Evolutionary conservation across 2,797 vertebrate genomes (phyloP).

Genomic region (Australoheros facetus): DNA sequence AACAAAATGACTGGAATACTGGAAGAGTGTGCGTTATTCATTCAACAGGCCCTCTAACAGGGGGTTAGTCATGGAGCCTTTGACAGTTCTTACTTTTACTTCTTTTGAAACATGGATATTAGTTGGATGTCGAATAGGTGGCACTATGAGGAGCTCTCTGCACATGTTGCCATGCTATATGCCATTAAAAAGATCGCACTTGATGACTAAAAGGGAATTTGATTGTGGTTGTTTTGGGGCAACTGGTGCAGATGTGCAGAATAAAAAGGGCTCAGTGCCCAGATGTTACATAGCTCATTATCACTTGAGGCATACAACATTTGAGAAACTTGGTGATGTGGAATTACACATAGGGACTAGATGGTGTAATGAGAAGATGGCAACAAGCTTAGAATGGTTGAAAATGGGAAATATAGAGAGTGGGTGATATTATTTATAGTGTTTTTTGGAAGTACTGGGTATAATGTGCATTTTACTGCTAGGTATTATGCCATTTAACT

Average conservation of each 20-base stretch:
- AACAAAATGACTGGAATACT: slow-evolving; percentile 38
- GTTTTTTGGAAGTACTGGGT: not conserved
- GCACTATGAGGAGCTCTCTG: not conserved
- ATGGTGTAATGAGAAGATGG: slow-evolving; percentile 29
- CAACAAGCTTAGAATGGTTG: slow-evolving; percentile 1
- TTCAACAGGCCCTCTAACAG: slow-evolving; percentile 43
- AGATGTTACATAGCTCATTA: slow-evolving; percentile 24
- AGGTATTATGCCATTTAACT: not conserved
- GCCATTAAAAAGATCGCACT: slow-evolving; percentile 1
- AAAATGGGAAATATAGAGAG: slow-evolving; percentile 2
- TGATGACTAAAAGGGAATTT: slow-evolving; percentile 21
- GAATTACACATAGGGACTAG: slow-evolving; percentile 1
- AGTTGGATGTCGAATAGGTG: slow-evolving; percentile 3
- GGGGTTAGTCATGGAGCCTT: slow-evolving; percentile 14
- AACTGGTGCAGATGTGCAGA: slow-evolving; percentile 27
- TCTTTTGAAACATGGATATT: slow-evolving; percentile 26
- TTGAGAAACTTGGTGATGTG: slow-evolving; percentile 40
- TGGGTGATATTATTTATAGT: not conserved
- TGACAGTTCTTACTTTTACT: slow-evolving; percentile 28
- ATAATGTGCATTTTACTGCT: not conserved
- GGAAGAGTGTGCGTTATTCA: slow-evolving; percentile 45
- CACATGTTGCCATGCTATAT: not conserved
- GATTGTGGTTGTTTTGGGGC: slow-evolving; percentile 25
- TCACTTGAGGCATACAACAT: slow-evolving; percentile 5
- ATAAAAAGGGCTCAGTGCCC: slow-evolving; percentile 17